Conservation (phyloP, 2,113 vertebrate genomes). For the Phalacrocorax brasilianus region DNA sequence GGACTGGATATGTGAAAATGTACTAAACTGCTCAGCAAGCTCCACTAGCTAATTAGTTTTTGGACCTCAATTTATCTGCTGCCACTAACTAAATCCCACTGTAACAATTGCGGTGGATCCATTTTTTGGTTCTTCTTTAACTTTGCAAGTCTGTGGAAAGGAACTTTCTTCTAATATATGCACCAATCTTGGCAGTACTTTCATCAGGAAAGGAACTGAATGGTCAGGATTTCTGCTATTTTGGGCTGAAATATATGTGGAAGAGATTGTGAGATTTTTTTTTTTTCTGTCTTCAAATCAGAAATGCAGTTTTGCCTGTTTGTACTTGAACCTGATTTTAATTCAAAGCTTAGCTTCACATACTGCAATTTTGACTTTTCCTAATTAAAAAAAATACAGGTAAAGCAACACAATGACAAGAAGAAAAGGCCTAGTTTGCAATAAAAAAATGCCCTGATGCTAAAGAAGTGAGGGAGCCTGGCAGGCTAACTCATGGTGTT, state of each 20-base stretch:
- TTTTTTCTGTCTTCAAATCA: neutral
- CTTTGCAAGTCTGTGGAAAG: neutral
- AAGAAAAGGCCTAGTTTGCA: neutral
- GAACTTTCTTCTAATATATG: neutral
- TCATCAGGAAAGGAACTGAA: neutral
- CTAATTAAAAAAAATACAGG: neutral
- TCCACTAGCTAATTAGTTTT: neutral
- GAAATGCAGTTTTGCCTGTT: neutral
- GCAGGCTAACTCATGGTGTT: neutral
- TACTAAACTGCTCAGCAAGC: neutral
- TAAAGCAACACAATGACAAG: neutral
- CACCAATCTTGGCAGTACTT: neutral
- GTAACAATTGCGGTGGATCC: neutral
- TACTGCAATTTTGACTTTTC: neutral
- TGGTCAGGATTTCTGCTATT: neutral
- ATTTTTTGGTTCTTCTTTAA: neutral
- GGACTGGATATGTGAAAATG: neutral
- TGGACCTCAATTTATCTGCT: neutral
- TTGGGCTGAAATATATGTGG: neutral
- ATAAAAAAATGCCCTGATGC: neutral
- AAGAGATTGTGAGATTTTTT: neutral
- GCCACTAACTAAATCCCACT: neutral
- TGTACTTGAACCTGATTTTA: neutral
- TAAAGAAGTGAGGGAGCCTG: neutral
- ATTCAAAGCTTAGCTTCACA: neutral